phyloP scores from a whole-genome alignment of 2,113 vertebrate species.

The Gopherus flavomarginatus region DNA sequence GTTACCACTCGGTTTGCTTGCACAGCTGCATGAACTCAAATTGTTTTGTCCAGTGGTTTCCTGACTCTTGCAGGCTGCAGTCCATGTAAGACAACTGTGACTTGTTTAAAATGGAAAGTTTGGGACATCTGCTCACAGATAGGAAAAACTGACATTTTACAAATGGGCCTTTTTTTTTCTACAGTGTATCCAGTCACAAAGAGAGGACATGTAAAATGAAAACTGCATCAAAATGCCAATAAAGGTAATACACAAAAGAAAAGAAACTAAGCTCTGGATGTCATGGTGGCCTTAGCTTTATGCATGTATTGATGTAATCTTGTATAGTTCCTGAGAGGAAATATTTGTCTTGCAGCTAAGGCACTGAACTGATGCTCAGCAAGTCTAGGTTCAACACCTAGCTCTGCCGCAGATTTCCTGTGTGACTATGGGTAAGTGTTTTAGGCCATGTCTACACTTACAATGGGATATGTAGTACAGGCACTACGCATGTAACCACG shows the following conservation, averaged over 20 bases:
- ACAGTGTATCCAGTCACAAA: background rate
- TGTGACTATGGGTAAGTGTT: background rate
- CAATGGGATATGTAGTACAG: background rate
- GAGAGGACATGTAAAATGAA: background rate
- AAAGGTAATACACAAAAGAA: background rate
- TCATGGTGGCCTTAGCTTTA: background rate
- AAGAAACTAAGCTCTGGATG: background rate
- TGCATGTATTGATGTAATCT: fast-evolving
- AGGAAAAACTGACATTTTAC: too few species aligned
- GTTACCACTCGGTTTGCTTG: background rate
- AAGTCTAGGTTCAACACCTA: background rate
- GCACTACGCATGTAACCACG: fast-evolving
- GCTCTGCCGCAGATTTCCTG: background rate
- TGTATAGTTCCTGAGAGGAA: background rate
- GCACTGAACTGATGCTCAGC: fast-evolving
- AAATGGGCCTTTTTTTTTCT: background rate
- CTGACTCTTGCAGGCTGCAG: background rate
- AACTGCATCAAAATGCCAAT: fast-evolving
- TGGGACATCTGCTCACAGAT: background rate
- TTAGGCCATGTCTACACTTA: background rate
- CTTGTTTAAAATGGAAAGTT: background rate
- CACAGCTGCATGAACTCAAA: background rate
- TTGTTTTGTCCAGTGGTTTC: background rate
- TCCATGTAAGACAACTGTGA: background rate
- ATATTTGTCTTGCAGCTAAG: background rate